These are phyloP conservation scores for Elachura formosa DNA, from an alignment of 2,113 vertebrate species.

Conservation along the genomic window DNA sequence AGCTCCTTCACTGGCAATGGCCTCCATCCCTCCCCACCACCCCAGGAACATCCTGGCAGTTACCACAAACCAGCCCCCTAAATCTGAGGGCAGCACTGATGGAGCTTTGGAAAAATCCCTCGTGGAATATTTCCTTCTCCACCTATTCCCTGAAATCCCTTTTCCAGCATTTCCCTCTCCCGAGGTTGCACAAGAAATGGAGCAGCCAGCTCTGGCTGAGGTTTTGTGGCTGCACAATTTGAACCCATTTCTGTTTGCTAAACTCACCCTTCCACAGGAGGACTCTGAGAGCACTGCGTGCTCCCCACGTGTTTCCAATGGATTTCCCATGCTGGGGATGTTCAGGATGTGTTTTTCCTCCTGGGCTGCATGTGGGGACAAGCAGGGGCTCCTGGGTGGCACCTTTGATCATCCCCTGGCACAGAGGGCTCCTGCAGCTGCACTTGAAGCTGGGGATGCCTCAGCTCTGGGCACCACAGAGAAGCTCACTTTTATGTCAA, in stretches of 20 bases:
- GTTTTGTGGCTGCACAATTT: neutral
- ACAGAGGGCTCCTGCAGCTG: constrained; percentile 18
- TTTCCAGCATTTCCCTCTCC: neutral
- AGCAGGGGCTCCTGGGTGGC: neutral
- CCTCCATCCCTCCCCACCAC: fast-evolving
- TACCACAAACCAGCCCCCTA: neutral
- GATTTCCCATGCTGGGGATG: neutral
- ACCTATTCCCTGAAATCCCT: neutral
- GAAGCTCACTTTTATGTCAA: constrained; percentile 14
- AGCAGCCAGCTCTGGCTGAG: neutral
- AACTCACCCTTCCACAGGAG: neutral
- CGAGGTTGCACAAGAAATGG: neutral
- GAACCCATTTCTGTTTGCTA: neutral
- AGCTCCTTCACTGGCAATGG: neutral
- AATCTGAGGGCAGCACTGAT: fast-evolving
- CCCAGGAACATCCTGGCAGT: fast-evolving
- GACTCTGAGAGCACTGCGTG: neutral
- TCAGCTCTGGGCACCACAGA: neutral
- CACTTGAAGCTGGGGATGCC: neutral
- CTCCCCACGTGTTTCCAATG: neutral
- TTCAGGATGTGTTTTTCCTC: neutral
- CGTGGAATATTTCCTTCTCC: neutral
- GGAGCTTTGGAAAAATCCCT: neutral
- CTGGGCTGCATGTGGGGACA: neutral
- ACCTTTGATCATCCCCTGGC: constrained; percentile 24